A percentile compares a stretch with the other conserved stretches of the same genome.
phyloP scores from a whole-genome alignment of 1,140 invertebrate species.

The Apis florea region DNA sequence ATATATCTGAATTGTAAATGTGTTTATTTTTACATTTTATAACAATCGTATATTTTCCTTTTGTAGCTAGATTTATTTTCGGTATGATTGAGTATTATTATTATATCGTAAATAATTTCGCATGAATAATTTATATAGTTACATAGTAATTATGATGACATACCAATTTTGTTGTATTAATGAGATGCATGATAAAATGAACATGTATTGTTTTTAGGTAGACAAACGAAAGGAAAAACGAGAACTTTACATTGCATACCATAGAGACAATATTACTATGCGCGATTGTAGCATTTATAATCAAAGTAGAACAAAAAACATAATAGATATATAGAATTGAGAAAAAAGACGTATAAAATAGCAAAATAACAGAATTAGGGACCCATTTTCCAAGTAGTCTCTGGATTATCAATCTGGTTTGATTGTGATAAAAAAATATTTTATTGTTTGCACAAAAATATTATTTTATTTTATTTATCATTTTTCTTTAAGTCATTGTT shows the following conservation, averaged over 20 bases:
- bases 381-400: constrained; percentile 47
- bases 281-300: constrained; percentile 65
- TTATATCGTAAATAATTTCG: constrained; percentile 13
- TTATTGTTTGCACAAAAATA: background rate
- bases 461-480: constrained; percentile 5
- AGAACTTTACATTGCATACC: constrained; percentile 60
- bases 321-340: constrained; percentile 47
- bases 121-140: constrained; percentile 37
- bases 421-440: background rate
- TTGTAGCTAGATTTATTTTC: background rate
- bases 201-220: constrained; percentile 49
- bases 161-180: constrained; percentile 29
- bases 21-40: constrained; percentile 14
- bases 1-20: constrained; percentile 16
- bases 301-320: constrained; percentile 63
- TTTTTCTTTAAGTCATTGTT: background rate
- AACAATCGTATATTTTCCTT: background rate
- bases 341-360: constrained; percentile 21
- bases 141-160: constrained; percentile 24
- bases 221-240: constrained; percentile 28
- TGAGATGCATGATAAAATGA: constrained; percentile 32
- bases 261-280: constrained; percentile 66
- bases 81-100: constrained; percentile 26
- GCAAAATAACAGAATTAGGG: constrained; percentile 46
- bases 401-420: constrained; percentile 11